A percentile compares a stretch with the other conserved stretches of the same genome.
These are phyloP conservation scores for Ifrita kowaldi DNA, from an alignment of 2,113 vertebrate species.

Conservation along the genomic window DNA sequence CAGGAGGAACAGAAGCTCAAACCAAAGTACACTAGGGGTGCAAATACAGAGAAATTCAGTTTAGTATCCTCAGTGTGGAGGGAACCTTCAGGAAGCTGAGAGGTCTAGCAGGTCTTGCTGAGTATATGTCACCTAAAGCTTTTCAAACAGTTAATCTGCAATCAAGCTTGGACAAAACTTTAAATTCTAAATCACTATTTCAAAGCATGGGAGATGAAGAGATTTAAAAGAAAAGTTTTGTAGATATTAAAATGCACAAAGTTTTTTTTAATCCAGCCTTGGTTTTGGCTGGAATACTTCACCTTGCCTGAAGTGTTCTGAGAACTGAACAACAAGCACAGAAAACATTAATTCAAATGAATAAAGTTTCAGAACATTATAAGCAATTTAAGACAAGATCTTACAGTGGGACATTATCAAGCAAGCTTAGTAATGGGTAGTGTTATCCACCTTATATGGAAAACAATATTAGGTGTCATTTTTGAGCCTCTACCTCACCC, in stretches of 20 bases:
- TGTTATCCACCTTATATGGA: neutral
- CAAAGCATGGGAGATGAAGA: neutral
- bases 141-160: neutral
- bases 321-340: neutral
- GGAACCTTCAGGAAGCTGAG: neutral
- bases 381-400: neutral
- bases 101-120: neutral
- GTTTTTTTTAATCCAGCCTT: neutral
- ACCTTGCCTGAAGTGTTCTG: neutral
- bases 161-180: neutral
- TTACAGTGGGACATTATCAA: neutral
- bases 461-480: neutral
- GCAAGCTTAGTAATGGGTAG: neutral
- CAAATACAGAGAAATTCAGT: neutral
- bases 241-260: neutral
- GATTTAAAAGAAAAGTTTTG: neutral
- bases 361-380: neutral
- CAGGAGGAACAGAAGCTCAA: neutral
- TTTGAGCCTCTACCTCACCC: neutral
- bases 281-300: neutral
- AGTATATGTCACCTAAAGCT: neutral
- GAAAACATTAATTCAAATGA: neutral
- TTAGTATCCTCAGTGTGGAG: neutral
- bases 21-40: neutral
- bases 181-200: neutral